Evolutionary conservation across 2,888 invertebrate species (phyloP).

Genomic region (Girardia tigrina): DNA sequence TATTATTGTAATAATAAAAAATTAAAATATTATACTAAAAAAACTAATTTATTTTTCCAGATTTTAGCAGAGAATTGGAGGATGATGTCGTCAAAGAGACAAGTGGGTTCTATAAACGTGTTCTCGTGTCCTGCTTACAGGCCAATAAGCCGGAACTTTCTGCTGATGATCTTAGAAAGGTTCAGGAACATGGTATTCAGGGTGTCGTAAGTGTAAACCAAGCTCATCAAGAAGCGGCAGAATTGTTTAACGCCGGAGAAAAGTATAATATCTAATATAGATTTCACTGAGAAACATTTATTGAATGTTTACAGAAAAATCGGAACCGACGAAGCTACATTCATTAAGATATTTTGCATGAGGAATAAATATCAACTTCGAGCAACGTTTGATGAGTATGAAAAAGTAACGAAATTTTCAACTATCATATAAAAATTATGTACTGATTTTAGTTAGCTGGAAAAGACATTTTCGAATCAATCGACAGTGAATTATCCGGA

Average conservation of each 20-base stretch:
- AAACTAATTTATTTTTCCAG: too few species aligned
- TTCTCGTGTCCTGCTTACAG: conserved; percentile 42
- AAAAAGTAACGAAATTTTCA: conserved; percentile 39
- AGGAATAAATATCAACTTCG: conserved; percentile 43
- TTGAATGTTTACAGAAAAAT: conserved; percentile 37
- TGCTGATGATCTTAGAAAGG: conserved; percentile 40
- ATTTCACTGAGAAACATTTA: not conserved
- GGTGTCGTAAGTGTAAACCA: conserved; percentile 41
- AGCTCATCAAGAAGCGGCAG: conserved; percentile 43
- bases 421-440: not conserved
- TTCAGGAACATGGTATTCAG: conserved; percentile 41
- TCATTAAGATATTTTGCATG: conserved; percentile 65
- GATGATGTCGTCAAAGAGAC: conserved; percentile 43
- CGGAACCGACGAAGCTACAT: conserved; percentile 46
- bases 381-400: conserved; percentile 45
- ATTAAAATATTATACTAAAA: too few species aligned
- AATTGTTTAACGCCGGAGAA: conserved; percentile 53
- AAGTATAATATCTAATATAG: conserved; percentile 36
- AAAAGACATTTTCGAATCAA: conserved; percentile 41
- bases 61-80: conserved; percentile 49
- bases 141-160: conserved; percentile 43
- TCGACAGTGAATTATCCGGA: conserved; percentile 43
- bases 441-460: conserved; percentile 40
- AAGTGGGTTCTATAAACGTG: conserved; percentile 44
- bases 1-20: too few species aligned